Conservation (phyloP, 2,113 vertebrate species). For the Oreochromis tanganicae region DNA sequence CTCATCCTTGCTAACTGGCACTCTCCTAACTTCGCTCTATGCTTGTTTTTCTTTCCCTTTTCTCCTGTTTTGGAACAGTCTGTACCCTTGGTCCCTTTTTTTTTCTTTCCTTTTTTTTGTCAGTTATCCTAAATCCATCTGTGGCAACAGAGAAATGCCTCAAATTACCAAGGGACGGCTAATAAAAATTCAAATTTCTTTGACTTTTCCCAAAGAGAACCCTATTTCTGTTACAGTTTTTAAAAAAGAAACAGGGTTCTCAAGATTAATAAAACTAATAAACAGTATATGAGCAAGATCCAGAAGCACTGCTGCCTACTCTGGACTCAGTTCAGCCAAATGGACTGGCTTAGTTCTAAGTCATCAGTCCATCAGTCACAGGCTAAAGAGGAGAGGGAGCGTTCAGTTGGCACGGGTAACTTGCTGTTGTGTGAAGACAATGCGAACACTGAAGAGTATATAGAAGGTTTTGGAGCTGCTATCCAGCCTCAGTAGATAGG, state of each 20-base stretch:
- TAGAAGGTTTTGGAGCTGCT: neutral
- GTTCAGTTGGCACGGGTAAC: too few relatives aligned
- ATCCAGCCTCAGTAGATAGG: neutral
- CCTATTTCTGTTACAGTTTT: neutral
- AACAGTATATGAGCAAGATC: neutral
- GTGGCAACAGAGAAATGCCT: neutral
- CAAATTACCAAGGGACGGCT: neutral
- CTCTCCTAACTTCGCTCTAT: conserved; percentile 2
- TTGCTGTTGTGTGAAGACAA: neutral
- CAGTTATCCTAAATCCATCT: neutral
- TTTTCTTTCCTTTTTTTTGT: neutral
- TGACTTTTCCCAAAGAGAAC: neutral
- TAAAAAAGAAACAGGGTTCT: neutral
- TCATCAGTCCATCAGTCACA: neutral
- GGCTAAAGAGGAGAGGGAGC: neutral
- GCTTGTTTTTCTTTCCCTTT: conserved; percentile 38
- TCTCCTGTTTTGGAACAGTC: conserved; percentile 32
- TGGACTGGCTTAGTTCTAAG: neutral
- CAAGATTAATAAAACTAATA: neutral
- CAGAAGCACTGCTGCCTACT: neutral
- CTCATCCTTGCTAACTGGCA: conserved; percentile 38
- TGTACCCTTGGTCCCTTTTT: neutral
- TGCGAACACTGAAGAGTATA: neutral
- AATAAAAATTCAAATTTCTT: neutral
- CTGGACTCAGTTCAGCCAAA: neutral